Evolutionary conservation across 2,888 invertebrate genomes (phyloP), one percentile per base, ranked within the genome.

Genomic region (Dynastes hyllus): DNA sequence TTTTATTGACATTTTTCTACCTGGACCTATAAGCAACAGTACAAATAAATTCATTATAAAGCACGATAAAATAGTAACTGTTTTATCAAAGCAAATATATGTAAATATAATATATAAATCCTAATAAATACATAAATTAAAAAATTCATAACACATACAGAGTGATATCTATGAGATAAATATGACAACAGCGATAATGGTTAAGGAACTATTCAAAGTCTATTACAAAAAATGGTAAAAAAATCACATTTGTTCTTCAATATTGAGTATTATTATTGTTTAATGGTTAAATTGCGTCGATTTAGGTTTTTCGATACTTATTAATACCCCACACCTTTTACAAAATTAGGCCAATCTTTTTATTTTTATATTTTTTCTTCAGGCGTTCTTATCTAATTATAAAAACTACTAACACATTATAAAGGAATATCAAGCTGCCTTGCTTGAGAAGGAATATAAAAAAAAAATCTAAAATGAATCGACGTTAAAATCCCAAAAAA

Each of bases 231-330:
- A 82, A 81, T 81, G 81, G 45, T 8, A 11, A 81, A 82, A 82
- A 83, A 83, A 87, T 88, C 87, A 87, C 87, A 88, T 85, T 83
- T 84, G 85, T 80, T 78, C 81, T 81, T 81, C 78, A 83, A 83
- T 83, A 84, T 84, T 88, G 87, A 87, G 87, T 88, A 87, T 87
- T 87, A 85, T 86, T 82, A 79, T 80, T 78, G 16, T 58, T 58
- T 58, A 58, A 22, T 58, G 83, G 77, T 78, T 83, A 84, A 83
- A 83, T 85, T 82, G 84, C 50, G 61, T 80, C 61, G 82, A 81
- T 81, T 83, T 80, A 58, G 3, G 55, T 22, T 82, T 83, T 81
- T 82, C 83, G 81, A 81, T 81, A 80, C 58, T 45, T 75, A 75
- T 81, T 81, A 83, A 85, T 83, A 84, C 84, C 85, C 86, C 86